Evolutionary conservation across 2,888 invertebrate species (phyloP), one percentile per base, ranked within the genome.

Genomic region (Diaphora mendica): DNA sequence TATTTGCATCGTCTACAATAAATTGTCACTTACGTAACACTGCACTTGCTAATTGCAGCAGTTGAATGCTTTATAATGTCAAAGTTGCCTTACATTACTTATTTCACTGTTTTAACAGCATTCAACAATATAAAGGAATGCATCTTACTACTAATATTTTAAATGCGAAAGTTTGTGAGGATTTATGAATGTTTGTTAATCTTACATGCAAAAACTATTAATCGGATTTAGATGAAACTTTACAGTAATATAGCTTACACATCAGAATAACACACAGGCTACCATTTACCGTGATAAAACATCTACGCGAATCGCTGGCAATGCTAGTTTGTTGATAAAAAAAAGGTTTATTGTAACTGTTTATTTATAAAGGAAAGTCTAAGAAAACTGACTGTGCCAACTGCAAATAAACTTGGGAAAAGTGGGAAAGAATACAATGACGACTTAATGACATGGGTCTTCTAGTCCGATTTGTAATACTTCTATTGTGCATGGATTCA

Each of bases 1-100:
- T 83, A 84, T 83, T 83, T 82, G 76, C 73, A 71, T 68, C 75
- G 20, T 20, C 74, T 26, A 75, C 70, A 71, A 82, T 64, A 59
- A 55, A 62, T 81, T 82, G 77, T 77, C 76, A 73, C 73, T 84
- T 76, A 79, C 79, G 77, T 76, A 69, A 69, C 55, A 59, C 44
- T 70, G 70, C 70, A 70, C 64, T 64, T 48, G 48, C 48, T 64
- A 64, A 71, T 71, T 71, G 70, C 70, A 71, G 26, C 35, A 17
- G 35, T 44, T 69, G 23, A 11, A 59, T 35, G 33, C 35, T 68
- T n/a, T 17, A 59, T 59, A 30, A 59, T 23, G 7, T 55, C 39
- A 39, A 26, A 26, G 51, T 69, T 59, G 0, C 35, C 23, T 17
- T 35, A 35, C 8, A 35, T 33, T 33, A 68, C 35, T 51, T 26